Evolutionary conservation across 2,113 vertebrate genomes (phyloP).

Genomic region (Sarotherodon lohbergeri): DNA sequence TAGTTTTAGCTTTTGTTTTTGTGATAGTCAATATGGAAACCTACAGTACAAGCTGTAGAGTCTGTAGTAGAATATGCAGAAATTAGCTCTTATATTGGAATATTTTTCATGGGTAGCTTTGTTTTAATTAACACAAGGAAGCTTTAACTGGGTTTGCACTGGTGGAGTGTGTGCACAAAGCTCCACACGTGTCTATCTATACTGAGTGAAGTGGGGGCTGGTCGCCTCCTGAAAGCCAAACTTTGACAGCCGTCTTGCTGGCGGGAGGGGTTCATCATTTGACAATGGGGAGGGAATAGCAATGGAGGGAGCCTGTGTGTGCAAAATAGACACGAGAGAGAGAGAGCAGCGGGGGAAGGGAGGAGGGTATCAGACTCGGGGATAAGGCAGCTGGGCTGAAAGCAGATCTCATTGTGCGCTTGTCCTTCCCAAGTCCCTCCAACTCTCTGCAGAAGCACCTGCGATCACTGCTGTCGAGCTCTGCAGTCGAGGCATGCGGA

Average conservation of each 20-base stretch:
- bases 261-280: slow-evolving; percentile 10
- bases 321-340: background rate
- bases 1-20: background rate
- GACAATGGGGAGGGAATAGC: slow-evolving; percentile 45
- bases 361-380: slow-evolving; percentile 45
- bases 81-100: background rate
- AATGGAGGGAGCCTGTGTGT: background rate
- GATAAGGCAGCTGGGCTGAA: slow-evolving; percentile 67
- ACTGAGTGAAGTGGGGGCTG: slow-evolving; percentile 16
- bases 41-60: background rate
- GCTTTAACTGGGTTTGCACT: background rate
- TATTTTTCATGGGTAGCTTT: background rate
- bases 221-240: slow-evolving; percentile 33
- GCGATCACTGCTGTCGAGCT: background rate
- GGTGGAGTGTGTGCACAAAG: background rate
- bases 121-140: background rate
- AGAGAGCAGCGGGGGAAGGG: background rate
- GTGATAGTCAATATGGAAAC: background rate
- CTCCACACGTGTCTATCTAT: slow-evolving; percentile 11
- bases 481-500: background rate
- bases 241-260: slow-evolving; percentile 44
- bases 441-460: background rate
- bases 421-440: slow-evolving; percentile 34
- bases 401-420: slow-evolving; percentile 65
- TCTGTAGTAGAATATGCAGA: background rate